Evolutionary conservation across 1,140 invertebrate genomes (phyloP).

Genomic region (Episyrphus balteatus): DNA sequence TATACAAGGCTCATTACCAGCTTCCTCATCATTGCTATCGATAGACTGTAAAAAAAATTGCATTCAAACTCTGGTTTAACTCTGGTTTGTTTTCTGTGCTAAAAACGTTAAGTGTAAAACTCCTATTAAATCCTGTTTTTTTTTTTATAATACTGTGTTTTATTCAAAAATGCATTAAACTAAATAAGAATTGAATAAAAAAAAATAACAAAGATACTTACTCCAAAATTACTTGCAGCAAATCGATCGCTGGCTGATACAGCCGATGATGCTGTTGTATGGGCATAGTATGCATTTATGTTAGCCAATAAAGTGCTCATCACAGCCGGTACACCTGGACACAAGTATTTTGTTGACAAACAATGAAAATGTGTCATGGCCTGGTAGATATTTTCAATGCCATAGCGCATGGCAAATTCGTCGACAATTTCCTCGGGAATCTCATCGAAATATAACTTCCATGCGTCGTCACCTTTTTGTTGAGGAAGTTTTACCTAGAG

Average conservation of each 20-base stretch:
- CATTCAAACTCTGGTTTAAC: too few relatives aligned
- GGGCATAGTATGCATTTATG: slow-evolving; percentile 99
- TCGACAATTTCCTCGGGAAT: slow-evolving; percentile 96
- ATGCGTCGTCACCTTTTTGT: slow-evolving; percentile 91
- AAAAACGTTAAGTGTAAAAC: too few relatives aligned
- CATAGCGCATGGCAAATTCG: slow-evolving; percentile 99
- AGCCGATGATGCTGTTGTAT: slow-evolving; percentile 95
- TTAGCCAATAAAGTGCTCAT: slow-evolving; percentile 98
- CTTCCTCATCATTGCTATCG: too few relatives aligned
- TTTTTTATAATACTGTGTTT: too few relatives aligned
- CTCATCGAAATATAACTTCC: slow-evolving; percentile 99
- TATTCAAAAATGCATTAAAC: too few relatives aligned
- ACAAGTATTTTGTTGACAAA: slow-evolving; percentile 97
- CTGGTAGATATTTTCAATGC: slow-evolving; percentile 99
- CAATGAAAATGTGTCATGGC: slow-evolving; percentile 99
- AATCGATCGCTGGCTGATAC: slow-evolving; percentile 98
- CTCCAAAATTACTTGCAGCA: slow-evolving; percentile 98
- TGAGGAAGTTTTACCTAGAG: slow-evolving; percentile 70
- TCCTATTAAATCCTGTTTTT: too few relatives aligned
- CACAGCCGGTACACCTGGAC: slow-evolving; percentile 94
- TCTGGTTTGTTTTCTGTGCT: too few relatives aligned
- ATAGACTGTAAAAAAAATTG: too few relatives aligned
- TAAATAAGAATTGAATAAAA: too few relatives aligned
- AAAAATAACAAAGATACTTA: slow-evolving; percentile 40
- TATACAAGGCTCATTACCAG: too few relatives aligned